Evolutionary conservation across 1,140 invertebrate species (phyloP), one percentile per base, ranked within the genome.

Genomic region (Cydia fagiglandana): DNA sequence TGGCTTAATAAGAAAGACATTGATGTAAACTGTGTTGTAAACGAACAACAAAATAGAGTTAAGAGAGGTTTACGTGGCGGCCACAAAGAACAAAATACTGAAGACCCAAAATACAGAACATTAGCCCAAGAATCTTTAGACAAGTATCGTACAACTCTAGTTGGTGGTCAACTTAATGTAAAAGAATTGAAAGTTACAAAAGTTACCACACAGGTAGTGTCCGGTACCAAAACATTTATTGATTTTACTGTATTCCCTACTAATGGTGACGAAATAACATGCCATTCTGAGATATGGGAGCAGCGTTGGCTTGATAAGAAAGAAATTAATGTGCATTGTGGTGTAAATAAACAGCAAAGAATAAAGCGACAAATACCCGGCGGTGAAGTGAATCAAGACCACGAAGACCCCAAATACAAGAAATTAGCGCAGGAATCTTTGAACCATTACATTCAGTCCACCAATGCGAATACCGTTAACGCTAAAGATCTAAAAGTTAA

Each of bases 251-350:
- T 77, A 5, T 24, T 20, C 4, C 73, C 76, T 61, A n/a, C 24
- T 2, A 56, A 70, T 15, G 34, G 50, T 24, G 70, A 53, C 77
- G 13, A 80, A 50, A 78, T 88, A 56, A 74, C 83, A 0, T 95
- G 95, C 79, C 28, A 89, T 5, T 85, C 95, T 17, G 84, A 85
- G 10, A 84, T 94, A 13, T 95, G 94, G 94, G 94, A 94, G 47
- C 87, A 91, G 79, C 91, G 94, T 2, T 95, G 95, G 95, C 61
- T 85, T 0, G 83, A 84, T 7, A 76, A 78, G 15, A 76, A 76
- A 64, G 75, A 80, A 15, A 78, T 81, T 28, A 15, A 56, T 1
- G 78, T 82, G 6, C 56, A 74, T 15, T 81, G 78, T 47, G 34
- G 30, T 30, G 1, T 34, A 75, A 38, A 20, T 64, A 64, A 76